Evolutionary conservation across 2,113 vertebrate genomes (phyloP).

Genomic region (Pristiophorus japonicus): DNA sequence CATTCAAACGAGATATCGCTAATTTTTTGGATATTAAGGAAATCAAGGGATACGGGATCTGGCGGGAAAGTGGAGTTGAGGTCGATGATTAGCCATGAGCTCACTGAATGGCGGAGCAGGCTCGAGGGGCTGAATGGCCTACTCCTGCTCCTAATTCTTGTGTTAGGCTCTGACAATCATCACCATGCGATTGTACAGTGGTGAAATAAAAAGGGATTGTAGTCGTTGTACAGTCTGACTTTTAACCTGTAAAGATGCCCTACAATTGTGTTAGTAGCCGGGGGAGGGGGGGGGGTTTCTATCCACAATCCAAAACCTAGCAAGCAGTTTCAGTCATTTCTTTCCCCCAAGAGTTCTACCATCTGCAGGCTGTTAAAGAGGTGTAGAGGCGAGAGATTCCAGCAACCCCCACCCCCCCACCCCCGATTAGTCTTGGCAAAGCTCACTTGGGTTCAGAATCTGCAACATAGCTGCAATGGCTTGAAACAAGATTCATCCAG

Average conservation of each 20-base stretch:
- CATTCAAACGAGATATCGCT: too few relatives aligned
- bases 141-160: too few relatives aligned
- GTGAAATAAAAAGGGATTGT: neutral
- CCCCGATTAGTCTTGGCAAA: neutral
- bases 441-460: conserved; percentile 17
- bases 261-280: neutral
- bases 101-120: too few relatives aligned
- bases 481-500: conserved; percentile 5
- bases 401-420: neutral
- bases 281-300: neutral
- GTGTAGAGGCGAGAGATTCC: neutral
- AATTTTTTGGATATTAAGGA: too few relatives aligned
- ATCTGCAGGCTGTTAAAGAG: neutral
- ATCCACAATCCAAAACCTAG: neutral
- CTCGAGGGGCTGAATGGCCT: too few relatives aligned
- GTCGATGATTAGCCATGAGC: too few relatives aligned
- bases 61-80: too few relatives aligned
- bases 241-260: conserved; percentile 12
- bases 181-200: neutral
- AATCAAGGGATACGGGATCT: too few relatives aligned
- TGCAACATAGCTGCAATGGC: conserved; percentile 18
- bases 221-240: neutral
- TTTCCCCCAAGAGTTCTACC: too few relatives aligned
- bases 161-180: neutral
- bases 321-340: neutral